These are phyloP conservation scores for Lasaia peninsularis DNA, from an alignment of 1,140 invertebrate species.

Conservation along the genomic window DNA sequence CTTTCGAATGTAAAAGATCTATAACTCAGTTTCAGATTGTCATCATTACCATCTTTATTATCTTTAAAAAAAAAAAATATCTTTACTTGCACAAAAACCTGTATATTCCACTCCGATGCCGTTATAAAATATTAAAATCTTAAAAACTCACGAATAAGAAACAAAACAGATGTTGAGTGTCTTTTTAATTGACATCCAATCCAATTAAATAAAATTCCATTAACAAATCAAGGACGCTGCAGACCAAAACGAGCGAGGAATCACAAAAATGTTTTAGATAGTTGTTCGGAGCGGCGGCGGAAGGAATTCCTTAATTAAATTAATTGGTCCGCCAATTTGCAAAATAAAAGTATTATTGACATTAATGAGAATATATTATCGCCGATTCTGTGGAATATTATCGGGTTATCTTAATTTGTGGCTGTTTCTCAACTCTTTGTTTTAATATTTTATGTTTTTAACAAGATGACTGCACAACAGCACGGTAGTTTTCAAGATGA, in stretches of 20 bases:
- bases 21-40: too few species aligned
- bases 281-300: slow-evolving; percentile 6
- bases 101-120: too few species aligned
- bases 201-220: slow-evolving; percentile 13
- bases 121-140: not conserved
- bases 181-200: slow-evolving; percentile 9
- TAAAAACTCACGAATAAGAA: not conserved
- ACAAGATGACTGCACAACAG: too few species aligned
- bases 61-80: too few species aligned
- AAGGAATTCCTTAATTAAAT: slow-evolving; percentile 13
- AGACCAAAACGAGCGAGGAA: slow-evolving; percentile 6
- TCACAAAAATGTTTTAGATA: slow-evolving; percentile 13
- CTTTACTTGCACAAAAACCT: too few species aligned
- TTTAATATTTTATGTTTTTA: too few species aligned
- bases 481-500: too few species aligned
- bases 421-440: not conserved
- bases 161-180: not conserved
- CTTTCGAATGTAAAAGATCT: too few species aligned
- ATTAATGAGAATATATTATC: slow-evolving; percentile 6
- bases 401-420: slow-evolving; percentile 5
- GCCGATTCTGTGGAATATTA: not conserved
- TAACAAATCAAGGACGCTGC: slow-evolving; percentile 8
- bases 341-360: slow-evolving; percentile 8
- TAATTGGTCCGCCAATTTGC: slow-evolving; percentile 2
- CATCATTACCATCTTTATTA: too few species aligned